Evolutionary conservation across 2,888 invertebrate genomes (phyloP).

Genomic region (Eugnorisma glareosa): DNA sequence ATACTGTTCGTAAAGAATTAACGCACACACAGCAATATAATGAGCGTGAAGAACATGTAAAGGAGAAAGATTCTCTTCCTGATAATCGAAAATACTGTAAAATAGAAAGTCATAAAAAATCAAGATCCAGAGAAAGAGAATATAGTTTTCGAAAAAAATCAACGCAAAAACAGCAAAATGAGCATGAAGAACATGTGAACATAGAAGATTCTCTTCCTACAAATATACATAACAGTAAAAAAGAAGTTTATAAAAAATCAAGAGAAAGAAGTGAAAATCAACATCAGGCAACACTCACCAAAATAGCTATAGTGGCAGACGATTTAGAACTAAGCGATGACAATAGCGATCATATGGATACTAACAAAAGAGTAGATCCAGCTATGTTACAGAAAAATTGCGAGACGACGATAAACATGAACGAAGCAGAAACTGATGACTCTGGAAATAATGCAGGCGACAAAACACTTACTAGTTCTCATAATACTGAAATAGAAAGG

Average conservation of each 20-base stretch:
- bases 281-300: conserved; percentile 39
- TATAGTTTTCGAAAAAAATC: neutral
- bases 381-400: conserved; percentile 30
- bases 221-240: conserved; percentile 11
- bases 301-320: conserved; percentile 77
- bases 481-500: neutral
- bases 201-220: neutral
- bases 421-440: conserved; percentile 3
- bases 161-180: neutral
- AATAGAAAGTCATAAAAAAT: conserved; percentile 26
- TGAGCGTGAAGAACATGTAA: conserved; percentile 3
- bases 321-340: conserved; percentile 87
- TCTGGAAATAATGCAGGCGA: conserved; percentile 8
- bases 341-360: conserved; percentile 75
- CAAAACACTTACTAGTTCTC: conserved; percentile 6
- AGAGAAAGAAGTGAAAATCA: conserved; percentile 14
- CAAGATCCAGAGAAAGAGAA: neutral
- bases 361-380: conserved; percentile 16
- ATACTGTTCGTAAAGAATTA: neutral
- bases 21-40: neutral
- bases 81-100: conserved; percentile 16
- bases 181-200: neutral
- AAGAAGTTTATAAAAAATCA: conserved; percentile 12
- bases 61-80: neutral
- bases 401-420: neutral